These are phyloP conservation scores for Brachycybe producta DNA, from an alignment of 2,888 invertebrate genomes.

Conservation along the genomic window DNA sequence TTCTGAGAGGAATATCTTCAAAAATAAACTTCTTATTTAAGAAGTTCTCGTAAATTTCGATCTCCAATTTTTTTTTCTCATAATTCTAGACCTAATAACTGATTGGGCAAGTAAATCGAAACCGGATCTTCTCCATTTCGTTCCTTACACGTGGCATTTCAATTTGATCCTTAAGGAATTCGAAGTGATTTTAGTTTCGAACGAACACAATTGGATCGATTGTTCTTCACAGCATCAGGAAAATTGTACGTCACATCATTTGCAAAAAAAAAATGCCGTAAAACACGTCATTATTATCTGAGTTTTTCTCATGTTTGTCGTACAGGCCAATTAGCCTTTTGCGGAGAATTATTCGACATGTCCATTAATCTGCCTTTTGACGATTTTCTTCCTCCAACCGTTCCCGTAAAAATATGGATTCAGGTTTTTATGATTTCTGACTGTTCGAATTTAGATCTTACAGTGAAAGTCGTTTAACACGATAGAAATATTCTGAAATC, in stretches of 20 bases:
- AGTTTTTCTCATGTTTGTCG: background rate
- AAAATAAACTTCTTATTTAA: no score
- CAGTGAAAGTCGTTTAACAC: conserved; percentile 3
- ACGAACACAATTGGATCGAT: conserved; percentile 98
- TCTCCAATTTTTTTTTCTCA: no score
- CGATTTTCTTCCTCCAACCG: conserved; percentile 81
- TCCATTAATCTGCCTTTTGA: conserved; percentile 88
- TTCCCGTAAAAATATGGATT: conserved; percentile 82
- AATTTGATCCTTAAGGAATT: conserved; percentile 83
- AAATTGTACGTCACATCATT: no score
- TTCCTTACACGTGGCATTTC: conserved; percentile 94
- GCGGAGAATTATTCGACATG: conserved; percentile 83
- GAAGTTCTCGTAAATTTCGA: no score
- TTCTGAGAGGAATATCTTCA: no score
- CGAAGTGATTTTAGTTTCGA: conserved; percentile 81
- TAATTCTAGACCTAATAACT: conserved; percentile 63
- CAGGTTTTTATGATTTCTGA: conserved; percentile 41
- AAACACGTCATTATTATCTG: background rate
- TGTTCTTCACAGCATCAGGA: conserved; percentile 91
- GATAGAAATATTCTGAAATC: no score
- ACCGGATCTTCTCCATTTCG: conserved; percentile 88
- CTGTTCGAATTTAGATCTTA: conserved; percentile 5
- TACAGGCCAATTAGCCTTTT: conserved; percentile 68
- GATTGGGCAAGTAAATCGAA: conserved; percentile 63
- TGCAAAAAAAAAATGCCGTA: conserved; percentile 21